These are phyloP conservation scores for Rhabdornis inornatus DNA, from an alignment of 2,113 vertebrate species.

Conservation along the genomic window DNA sequence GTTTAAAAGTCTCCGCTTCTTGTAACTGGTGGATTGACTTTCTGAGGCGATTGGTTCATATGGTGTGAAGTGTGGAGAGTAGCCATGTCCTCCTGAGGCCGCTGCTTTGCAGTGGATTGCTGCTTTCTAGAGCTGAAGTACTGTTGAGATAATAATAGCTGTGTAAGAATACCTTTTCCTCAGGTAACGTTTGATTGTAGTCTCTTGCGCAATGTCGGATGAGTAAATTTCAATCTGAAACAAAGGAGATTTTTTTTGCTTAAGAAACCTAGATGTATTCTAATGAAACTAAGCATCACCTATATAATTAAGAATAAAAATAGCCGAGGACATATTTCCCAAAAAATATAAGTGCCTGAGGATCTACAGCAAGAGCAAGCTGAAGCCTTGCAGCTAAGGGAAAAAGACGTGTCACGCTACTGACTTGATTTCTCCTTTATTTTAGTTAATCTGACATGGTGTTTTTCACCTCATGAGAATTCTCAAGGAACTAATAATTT, in stretches of 20 bases:
- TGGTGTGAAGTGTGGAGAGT: neutral
- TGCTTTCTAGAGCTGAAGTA: neutral
- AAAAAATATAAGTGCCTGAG: neutral
- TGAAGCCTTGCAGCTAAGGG: neutral
- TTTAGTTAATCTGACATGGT: neutral
- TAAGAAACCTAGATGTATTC: neutral
- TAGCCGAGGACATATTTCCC: neutral
- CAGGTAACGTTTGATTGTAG: neutral
- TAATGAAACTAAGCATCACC: neutral
- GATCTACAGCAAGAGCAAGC: neutral
- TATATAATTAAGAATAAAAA: neutral
- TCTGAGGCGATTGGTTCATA: accelerated
- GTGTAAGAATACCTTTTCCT: neutral
- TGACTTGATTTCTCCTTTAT: neutral
- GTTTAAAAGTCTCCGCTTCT: neutral
- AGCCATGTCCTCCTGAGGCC: neutral
- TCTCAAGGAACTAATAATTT: neutral
- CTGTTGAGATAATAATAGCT: neutral
- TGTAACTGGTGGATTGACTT: accelerated
- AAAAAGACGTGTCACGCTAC: neutral
- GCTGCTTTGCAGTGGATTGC: neutral
- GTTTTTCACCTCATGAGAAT: neutral
- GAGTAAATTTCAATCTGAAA: neutral
- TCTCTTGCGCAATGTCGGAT: neutral
- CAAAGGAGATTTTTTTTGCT: neutral